Evolutionary conservation across 2,113 vertebrate species (phyloP).

Genomic region (Lepus timidus): DNA sequence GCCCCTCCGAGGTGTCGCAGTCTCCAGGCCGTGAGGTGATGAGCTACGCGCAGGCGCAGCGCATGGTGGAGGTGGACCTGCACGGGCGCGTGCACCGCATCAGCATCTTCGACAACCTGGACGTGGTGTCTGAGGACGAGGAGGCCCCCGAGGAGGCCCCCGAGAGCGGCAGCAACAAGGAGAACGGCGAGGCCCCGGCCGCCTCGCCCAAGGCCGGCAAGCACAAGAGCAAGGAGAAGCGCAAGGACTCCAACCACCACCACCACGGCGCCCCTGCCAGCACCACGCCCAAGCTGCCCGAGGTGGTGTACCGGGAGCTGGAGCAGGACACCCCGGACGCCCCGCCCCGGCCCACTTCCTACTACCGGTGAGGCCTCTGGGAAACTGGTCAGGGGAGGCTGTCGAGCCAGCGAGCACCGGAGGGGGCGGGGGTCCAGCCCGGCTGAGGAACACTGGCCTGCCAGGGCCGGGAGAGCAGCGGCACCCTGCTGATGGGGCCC

Average conservation of each 20-base stretch:
- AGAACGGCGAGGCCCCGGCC: constrained; percentile 92
- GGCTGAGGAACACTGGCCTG: background rate
- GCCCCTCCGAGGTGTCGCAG: constrained; percentile 94
- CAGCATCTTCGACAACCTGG: constrained; percentile 98
- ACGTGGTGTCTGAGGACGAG: constrained; percentile 98
- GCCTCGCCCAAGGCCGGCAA: constrained; percentile 95
- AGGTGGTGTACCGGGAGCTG: constrained; percentile 97
- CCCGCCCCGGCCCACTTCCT: constrained; percentile 94
- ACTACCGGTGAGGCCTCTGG: constrained; percentile 93
- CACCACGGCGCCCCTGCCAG: constrained; percentile 93
- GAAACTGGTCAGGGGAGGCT: constrained; percentile 39
- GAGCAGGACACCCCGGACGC: constrained; percentile 97
- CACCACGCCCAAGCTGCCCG: constrained; percentile 95
- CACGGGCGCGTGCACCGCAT: constrained; percentile 97
- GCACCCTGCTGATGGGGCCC: background rate
- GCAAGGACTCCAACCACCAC: constrained; percentile 94
- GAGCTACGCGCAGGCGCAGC: constrained; percentile 98
- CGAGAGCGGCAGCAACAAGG: constrained; percentile 93
- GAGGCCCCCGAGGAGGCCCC: constrained; percentile 92
- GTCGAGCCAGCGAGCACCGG: background rate
- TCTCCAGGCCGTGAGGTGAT: constrained; percentile 96
- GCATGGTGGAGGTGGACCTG: constrained; percentile 98
- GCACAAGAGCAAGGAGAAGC: constrained; percentile 98
- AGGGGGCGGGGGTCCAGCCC: background rate
- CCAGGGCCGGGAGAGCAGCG: background rate